Conservation (phyloP, 2,888 invertebrate species). For the Lomographa bimaculata region DNA sequence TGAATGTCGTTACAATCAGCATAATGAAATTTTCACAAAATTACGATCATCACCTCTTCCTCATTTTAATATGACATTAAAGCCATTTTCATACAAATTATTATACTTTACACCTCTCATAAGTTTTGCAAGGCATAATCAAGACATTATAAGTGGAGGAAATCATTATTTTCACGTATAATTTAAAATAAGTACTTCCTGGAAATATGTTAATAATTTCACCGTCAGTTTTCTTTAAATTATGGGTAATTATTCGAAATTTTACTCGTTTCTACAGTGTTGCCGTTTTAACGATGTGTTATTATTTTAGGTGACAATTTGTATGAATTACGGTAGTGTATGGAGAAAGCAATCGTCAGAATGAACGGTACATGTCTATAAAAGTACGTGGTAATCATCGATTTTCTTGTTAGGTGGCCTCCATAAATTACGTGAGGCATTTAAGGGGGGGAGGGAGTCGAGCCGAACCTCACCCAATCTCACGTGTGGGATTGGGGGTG, state of each 20-base stretch:
- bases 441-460: too few relatives aligned
- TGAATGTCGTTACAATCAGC: constrained; percentile 1
- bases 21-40: constrained; percentile 5
- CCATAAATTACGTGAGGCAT: too few relatives aligned
- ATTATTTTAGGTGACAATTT: constrained; percentile 12
- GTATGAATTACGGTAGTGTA: constrained; percentile 5
- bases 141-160: constrained; percentile 17
- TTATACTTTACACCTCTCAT: constrained; percentile 12
- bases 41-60: constrained; percentile 1
- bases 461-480: too few relatives aligned
- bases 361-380: too few relatives aligned
- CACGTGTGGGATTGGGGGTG: too few relatives aligned
- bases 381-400: too few relatives aligned
- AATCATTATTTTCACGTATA: constrained; percentile 17
- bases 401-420: too few relatives aligned
- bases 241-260: constrained; percentile 5
- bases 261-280: not conserved
- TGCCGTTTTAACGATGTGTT: constrained; percentile 7
- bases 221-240: not conserved
- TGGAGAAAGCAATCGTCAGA: not conserved
- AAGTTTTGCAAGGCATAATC: constrained; percentile 17
- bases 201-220: constrained; percentile 5
- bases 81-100: constrained; percentile 7
- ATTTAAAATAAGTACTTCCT: constrained; percentile 7
- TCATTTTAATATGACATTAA: constrained; percentile 17